Evolutionary conservation across 1,140 invertebrate genomes (phyloP).

Genomic region (Thaumetopoea pityocampa): DNA sequence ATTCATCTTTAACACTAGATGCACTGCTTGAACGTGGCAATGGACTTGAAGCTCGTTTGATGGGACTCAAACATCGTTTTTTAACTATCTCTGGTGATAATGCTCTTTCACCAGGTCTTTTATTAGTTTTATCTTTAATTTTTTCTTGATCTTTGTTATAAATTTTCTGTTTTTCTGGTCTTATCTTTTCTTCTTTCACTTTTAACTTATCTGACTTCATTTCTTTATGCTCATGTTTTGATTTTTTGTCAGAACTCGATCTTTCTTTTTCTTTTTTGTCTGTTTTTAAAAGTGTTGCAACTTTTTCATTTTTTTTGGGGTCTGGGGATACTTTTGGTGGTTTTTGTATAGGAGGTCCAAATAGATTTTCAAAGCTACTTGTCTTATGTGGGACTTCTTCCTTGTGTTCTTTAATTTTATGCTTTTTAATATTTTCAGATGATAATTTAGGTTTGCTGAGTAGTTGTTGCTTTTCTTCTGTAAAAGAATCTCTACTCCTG

Average conservation of each 20-base stretch:
- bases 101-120: conserved; percentile 64
- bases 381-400: conserved; percentile 79
- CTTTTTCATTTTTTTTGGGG: conserved; percentile 80
- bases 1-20: conserved; percentile 71
- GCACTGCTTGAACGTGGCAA: conserved; percentile 58
- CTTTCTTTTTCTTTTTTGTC: conserved; percentile 81
- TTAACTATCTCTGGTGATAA: conserved; percentile 72
- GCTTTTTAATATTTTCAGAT: conserved; percentile 79
- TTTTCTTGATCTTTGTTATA: conserved; percentile 79
- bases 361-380: conserved; percentile 85
- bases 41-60: conserved; percentile 60
- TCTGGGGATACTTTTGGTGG: conserved; percentile 80
- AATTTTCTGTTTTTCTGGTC: conserved; percentile 80
- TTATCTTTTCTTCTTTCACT: conserved; percentile 78
- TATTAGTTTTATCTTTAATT: conserved; percentile 76
- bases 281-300: conserved; percentile 60
- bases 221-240: conserved; percentile 77
- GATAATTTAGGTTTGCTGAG: conserved; percentile 83
- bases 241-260: conserved; percentile 76
- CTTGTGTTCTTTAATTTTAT: conserved; percentile 80
- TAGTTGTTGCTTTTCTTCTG: conserved; percentile 75
- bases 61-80: conserved; percentile 79
- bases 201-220: conserved; percentile 74
- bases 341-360: conserved; percentile 87
- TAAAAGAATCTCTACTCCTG: conserved; percentile 72